Base-by-base conservation (phyloP, 2,797 vertebrate genomes). In the Xiphophorus birchmanni region DNA sequence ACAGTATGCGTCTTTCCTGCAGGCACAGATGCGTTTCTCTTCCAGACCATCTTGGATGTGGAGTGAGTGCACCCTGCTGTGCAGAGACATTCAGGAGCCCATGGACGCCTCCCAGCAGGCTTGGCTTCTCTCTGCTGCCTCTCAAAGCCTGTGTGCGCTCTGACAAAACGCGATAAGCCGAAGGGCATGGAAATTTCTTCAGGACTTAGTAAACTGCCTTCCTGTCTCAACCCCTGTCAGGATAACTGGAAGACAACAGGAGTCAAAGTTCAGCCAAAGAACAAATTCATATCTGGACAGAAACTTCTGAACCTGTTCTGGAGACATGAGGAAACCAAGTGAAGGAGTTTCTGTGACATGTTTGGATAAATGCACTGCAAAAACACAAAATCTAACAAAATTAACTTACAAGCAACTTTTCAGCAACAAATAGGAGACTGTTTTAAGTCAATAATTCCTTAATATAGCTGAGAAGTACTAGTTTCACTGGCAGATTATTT, bases 21-120 rank as follows among this genome's bases (percentile, higher is more conserved):
- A 97, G 75, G 91, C 95, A 79, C 97, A 98, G 82, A 79, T 95
- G 79, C 73, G 93, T 0, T 95, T 98, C 56, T 86, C 98, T 76
- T 93, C 96, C 92, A 91, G 79, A 97, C 97, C 86, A 96, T 99
- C 87, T 81, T 78, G 4, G 95, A 95, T 83, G 96, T 96, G 95
- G 93, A 95, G 92, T 93, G 84, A 8, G 93, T 98, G 86, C 97
- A 96, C 86, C 96, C 97, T 60, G 93, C 95, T 12, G 90, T 98
- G 84, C 97, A 98, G 92, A 97, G 97, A 95, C 69, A 42, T 96
- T 98, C 94, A 95, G 93, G 52, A 96, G 80, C 85, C 91, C 88
- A 0, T 40, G 65, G 87, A 87, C 1, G 29, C 0, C 74, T 84
- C 56, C 17, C 56, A 40, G 40, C 74, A 76, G 83, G 83, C 78